These are phyloP conservation scores for Pitangus sulphuratus DNA, from an alignment of 2,797 vertebrate genomes.

Conservation along the genomic window DNA sequence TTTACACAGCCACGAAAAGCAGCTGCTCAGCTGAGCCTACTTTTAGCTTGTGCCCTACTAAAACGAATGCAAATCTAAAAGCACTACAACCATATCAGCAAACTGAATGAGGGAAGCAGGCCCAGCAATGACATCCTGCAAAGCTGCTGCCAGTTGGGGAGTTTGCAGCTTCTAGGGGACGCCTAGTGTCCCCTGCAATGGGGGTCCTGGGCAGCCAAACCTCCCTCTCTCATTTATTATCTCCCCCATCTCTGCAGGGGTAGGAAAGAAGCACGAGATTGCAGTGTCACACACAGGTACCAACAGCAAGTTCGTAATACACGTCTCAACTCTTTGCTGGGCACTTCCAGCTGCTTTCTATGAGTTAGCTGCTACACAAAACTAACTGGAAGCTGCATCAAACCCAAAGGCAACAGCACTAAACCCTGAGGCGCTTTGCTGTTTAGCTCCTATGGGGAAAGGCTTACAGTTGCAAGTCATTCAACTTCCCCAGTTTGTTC, in stretches of 20 bases:
- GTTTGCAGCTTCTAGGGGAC: neutral
- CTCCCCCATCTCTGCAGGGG: neutral
- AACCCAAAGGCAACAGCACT: neutral
- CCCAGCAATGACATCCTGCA: neutral
- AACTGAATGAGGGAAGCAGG: neutral
- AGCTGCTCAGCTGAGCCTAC: constrained; percentile 28
- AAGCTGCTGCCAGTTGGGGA: neutral
- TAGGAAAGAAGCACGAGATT: neutral
- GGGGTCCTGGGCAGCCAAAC: neutral
- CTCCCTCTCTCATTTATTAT: neutral
- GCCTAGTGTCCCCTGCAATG: neutral
- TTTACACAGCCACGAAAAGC: constrained; percentile 59
- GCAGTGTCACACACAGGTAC: neutral
- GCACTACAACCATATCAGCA: neutral
- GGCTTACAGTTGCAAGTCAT: neutral
- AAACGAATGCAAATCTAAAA: constrained; percentile 16
- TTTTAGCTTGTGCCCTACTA: constrained; percentile 13
- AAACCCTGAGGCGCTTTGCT: neutral
- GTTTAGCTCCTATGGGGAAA: neutral
- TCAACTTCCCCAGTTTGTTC: neutral
- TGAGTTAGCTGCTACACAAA: accelerated
- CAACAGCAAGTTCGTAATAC: neutral
- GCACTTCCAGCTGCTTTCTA: neutral
- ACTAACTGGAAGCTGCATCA: neutral
- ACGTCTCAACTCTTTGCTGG: neutral